phyloP scores from a whole-genome alignment of 1,140 invertebrate species.

The Nylanderia fulva region DNA sequence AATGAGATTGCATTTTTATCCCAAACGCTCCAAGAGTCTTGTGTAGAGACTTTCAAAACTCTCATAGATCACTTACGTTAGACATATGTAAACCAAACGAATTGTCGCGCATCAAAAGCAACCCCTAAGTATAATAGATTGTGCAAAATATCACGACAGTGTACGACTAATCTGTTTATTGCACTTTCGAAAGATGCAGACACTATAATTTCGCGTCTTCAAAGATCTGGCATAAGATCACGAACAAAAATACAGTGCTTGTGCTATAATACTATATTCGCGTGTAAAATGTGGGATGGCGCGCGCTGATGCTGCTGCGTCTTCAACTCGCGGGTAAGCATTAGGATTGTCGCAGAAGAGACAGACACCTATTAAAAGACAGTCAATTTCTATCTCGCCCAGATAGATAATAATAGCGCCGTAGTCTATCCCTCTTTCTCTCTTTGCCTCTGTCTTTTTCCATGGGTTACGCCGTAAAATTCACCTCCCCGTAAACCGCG shows the following conservation, averaged over 20 bases:
- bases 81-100: neutral
- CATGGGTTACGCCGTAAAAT: conserved; percentile 73
- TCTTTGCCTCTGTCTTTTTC: conserved; percentile 4
- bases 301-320: neutral
- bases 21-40: neutral
- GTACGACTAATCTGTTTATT: neutral
- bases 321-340: conserved; percentile 40
- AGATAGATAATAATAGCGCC: conserved; percentile 75
- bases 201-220: neutral
- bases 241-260: conserved; percentile 3
- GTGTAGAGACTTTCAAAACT: neutral
- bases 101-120: neutral
- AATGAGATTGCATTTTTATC: neutral
- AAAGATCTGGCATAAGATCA: neutral
- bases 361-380: conserved; percentile 64
- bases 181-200: neutral
- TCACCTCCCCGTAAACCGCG: conserved; percentile 67
- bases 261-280: conserved; percentile 14
- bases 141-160: neutral
- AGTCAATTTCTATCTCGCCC: conserved; percentile 64
- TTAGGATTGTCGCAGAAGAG: conserved; percentile 46
- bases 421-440: conserved; percentile 4
- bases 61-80: too few species aligned
- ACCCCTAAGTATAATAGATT: neutral
- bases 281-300: conserved; percentile 10